phyloP scores from a whole-genome alignment of 2,797 vertebrate species.

The Alcedo quadribrachys region DNA sequence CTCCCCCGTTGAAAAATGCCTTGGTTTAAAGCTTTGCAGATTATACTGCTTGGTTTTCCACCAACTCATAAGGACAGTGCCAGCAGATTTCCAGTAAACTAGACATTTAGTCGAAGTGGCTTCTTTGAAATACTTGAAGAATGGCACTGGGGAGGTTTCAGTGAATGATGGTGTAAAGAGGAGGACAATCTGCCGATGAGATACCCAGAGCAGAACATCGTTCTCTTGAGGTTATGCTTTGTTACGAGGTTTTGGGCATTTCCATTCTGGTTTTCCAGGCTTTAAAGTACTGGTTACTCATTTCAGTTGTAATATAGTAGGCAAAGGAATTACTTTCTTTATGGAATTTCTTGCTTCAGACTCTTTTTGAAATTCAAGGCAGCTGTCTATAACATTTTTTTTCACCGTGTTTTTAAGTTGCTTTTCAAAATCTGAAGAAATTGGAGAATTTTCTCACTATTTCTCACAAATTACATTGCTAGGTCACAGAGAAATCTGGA shows the following conservation, averaged over 20 bases:
- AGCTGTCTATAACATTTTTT: neutral
- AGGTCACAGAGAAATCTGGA: neutral
- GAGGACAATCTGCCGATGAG: neutral
- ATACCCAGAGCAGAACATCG: neutral
- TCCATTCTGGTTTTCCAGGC: neutral
- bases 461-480: neutral
- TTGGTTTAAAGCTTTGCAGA: conserved; percentile 60
- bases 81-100: conserved; percentile 74
- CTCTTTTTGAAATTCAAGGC: neutral
- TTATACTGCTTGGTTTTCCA: conserved; percentile 62
- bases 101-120: conserved; percentile 40
- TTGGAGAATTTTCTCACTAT: neutral
- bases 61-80: neutral
- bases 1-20: conserved; percentile 27
- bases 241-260: neutral
- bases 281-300: neutral
- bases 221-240: neutral
- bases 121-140: conserved; percentile 36
- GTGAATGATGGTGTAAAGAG: neutral
- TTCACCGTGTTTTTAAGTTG: neutral
- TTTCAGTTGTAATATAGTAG: neutral
- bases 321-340: neutral
- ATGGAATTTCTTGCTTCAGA: neutral
- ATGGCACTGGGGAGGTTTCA: neutral
- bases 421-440: neutral